Base-by-base conservation (phyloP, 2,797 vertebrate genomes). In the Distichodus sexfasciatus region DNA sequence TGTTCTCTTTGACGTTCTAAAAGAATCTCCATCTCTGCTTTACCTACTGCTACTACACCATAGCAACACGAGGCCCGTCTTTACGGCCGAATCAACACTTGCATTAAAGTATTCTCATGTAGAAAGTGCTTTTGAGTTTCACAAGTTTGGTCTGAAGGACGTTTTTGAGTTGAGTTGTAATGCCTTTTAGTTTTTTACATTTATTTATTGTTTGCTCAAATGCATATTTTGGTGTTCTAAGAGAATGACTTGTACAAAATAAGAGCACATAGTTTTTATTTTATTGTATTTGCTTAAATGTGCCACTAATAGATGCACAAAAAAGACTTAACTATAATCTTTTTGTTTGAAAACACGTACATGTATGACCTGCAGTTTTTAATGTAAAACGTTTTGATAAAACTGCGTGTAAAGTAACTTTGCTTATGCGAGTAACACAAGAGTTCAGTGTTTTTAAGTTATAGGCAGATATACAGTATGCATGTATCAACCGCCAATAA, bases 401-500 rank as follows among this genome's bases (percentile, higher is more conserved):
- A 66, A 80, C 68, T 80, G 85, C 79, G 76, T 87, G 85, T 87
- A 76, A 83, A 84, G 81, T 75, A 73, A 76, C 83, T 84, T 84
- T 81, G 77, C 76, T 76, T 76, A 74, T 83, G 79, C 86, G 81
- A 79, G 73, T 76, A 64, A 86, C 50, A 19, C 44, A 41, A 65
- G 53, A 7, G 57, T 77, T 80, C 76, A 83, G 78, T 90, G 88
- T 89, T 82, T 82, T 66, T 84, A 82, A 81, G 74, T 79, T 90
- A 84, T 91, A 87, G 85, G 84, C 85, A 85, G 87, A 66, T n/a
- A 61, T 53, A 41, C 69, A 74, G 86, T 88, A 85, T 91, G 90
- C 89, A 90, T 91, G 91, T 88, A 83, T 80, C 74, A 86, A 87
- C 87, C 85, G 86, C 84, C 84, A 92, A 89, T 92, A 90, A 92